These are phyloP conservation scores for Centropyge bicolor DNA, from an alignment of 2,797 vertebrate genomes.

Conservation along the genomic window DNA sequence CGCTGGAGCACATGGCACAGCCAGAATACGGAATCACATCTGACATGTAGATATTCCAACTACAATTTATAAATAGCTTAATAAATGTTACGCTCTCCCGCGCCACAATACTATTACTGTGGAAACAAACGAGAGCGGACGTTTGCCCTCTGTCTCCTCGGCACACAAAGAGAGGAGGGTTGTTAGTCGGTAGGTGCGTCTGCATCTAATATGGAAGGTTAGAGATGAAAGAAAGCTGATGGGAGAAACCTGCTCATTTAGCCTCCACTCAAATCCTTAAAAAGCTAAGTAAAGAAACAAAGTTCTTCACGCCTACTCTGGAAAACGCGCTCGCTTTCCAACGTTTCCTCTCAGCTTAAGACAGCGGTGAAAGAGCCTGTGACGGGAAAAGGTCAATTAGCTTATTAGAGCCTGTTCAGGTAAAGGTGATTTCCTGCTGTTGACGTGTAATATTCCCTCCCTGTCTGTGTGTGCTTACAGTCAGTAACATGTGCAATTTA, in stretches of 20 bases:
- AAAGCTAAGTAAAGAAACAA: conserved; percentile 69
- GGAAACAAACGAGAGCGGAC: conserved; percentile 79
- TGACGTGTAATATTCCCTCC: conserved; percentile 71
- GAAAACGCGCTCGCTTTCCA: conserved; percentile 55
- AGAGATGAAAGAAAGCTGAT: conserved; percentile 64
- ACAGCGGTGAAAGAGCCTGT: conserved; percentile 66
- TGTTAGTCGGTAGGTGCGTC: conserved; percentile 61
- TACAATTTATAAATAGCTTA: conserved; percentile 83
- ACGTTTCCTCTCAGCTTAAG: conserved; percentile 59
- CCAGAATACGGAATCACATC: conserved; percentile 72
- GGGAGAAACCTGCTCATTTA: conserved; percentile 70
- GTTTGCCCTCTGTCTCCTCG: conserved; percentile 78
- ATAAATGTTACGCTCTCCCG: conserved; percentile 78
- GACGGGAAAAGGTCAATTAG: conserved; percentile 85
- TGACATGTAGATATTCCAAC: conserved; percentile 81
- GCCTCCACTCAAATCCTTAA: conserved; percentile 44
- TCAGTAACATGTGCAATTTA: conserved; percentile 72
- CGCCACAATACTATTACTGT: conserved; percentile 67
- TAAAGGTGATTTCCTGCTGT: conserved; percentile 79
- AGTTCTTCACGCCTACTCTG: conserved; percentile 52
- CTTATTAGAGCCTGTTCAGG: conserved; percentile 82
- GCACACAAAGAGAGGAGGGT: conserved; percentile 60
- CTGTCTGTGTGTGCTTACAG: conserved; percentile 56
- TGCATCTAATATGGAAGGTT: conserved; percentile 60
- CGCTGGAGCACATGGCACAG: conserved; percentile 77